phyloP scores from a whole-genome alignment of 2,797 vertebrate species.

The Microtus agrestis region DNA sequence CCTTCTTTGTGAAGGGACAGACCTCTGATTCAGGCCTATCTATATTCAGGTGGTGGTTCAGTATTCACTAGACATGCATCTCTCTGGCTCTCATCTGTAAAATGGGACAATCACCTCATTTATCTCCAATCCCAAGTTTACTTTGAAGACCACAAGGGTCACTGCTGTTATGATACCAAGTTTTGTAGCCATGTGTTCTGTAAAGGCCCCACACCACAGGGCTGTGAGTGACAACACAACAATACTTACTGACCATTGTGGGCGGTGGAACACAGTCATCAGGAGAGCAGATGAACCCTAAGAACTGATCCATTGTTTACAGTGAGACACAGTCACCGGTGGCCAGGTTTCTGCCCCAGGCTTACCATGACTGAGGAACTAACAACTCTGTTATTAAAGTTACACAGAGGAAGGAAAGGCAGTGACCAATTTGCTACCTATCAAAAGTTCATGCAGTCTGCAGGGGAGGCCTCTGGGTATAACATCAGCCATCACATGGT shows the following conservation, averaged over 20 bases:
- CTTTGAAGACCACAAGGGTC: not conserved
- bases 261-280: not conserved
- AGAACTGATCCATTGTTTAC: not conserved
- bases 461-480: not conserved
- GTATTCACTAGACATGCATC: not conserved
- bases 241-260: not conserved
- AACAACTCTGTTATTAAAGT: not conserved
- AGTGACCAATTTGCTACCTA: not conserved
- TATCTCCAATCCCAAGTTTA: not conserved
- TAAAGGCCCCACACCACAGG: not conserved
- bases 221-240: not conserved
- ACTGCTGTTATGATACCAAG: not conserved
- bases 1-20: not conserved
- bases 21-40: not conserved
- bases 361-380: not conserved
- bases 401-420: not conserved
- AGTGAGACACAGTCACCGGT: fast-evolving
- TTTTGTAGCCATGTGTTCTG: not conserved
- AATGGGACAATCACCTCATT: not conserved
- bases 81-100: not conserved
- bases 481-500: not conserved
- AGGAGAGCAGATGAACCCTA: no score
- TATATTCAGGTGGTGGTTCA: not conserved
- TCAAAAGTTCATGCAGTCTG: not conserved
- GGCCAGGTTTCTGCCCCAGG: not conserved